These are phyloP conservation scores for Caenorhabditis virilis DNA, from an alignment of 2,888 invertebrate genomes.

Conservation along the genomic window DNA sequence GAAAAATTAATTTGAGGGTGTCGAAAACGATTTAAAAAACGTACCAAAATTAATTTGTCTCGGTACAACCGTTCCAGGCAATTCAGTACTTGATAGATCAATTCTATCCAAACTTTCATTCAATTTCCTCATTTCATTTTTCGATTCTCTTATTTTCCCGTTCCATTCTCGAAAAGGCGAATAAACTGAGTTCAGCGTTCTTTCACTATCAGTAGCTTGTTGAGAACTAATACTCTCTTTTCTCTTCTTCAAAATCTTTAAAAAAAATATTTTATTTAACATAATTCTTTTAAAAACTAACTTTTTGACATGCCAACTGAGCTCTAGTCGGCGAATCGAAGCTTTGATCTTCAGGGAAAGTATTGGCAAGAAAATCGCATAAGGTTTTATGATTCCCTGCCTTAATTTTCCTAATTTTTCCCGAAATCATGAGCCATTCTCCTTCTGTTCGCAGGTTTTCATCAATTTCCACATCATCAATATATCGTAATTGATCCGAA, in stretches of 20 bases:
- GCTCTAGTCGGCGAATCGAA: conserved; percentile 21
- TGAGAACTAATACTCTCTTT: conserved; percentile 1
- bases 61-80: no score
- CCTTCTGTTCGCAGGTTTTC: conserved; percentile 17
- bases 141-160: conserved; percentile 13
- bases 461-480: conserved; percentile 12
- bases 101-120: conserved; percentile 6
- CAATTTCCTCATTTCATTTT: no score
- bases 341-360: conserved; percentile 13
- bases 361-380: conserved; percentile 7
- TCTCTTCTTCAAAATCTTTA: conserved; percentile 16
- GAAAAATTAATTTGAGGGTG: no score
- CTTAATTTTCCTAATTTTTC: conserved; percentile 13
- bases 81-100: not conserved
- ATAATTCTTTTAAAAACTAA: not conserved
- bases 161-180: conserved; percentile 32
- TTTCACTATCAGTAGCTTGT: conserved; percentile 8
- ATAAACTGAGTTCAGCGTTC: conserved; percentile 18
- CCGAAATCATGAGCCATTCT: conserved; percentile 25
- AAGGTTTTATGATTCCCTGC: conserved; percentile 19
- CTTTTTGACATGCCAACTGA: conserved; percentile 29
- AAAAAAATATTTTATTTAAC: not conserved
- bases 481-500: conserved; percentile 9
- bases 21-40: no score
- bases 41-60: no score